phyloP scores from a whole-genome alignment of 2,797 vertebrate genomes.

The Anguilla obscura region DNA sequence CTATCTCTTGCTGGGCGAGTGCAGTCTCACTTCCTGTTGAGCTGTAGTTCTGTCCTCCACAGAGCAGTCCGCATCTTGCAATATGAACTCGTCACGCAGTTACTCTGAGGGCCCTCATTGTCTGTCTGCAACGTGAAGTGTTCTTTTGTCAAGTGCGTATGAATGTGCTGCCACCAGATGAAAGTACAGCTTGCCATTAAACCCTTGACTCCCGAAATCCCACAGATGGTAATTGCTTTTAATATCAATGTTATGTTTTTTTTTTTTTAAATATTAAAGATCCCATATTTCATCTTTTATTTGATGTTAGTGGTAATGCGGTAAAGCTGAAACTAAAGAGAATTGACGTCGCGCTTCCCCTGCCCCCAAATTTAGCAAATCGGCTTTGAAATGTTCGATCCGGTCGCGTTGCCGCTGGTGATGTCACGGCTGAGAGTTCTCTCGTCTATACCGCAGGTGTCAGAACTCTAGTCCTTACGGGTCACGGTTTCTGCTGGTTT shows the following conservation, averaged over 20 bases:
- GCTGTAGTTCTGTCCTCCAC: background rate
- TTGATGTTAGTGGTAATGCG: background rate
- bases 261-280: background rate
- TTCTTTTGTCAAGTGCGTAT: background rate
- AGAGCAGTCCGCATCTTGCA: background rate
- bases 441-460: too few species aligned
- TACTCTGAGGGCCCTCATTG: background rate
- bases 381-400: background rate
- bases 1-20: background rate
- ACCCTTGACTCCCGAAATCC: background rate
- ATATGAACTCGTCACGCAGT: background rate
- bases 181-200: background rate
- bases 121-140: background rate
- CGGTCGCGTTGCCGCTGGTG: background rate
- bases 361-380: background rate
- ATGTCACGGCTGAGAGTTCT: too few species aligned
- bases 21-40: background rate
- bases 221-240: background rate
- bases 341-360: background rate
- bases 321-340: background rate
- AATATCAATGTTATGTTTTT: background rate
- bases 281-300: background rate
- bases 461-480: too few species aligned
- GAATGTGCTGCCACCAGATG: background rate
- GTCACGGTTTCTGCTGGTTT: too few species aligned